These are phyloP conservation scores for Pterocles gutturalis DNA, from an alignment of 2,113 vertebrate genomes.

Conservation along the genomic window DNA sequence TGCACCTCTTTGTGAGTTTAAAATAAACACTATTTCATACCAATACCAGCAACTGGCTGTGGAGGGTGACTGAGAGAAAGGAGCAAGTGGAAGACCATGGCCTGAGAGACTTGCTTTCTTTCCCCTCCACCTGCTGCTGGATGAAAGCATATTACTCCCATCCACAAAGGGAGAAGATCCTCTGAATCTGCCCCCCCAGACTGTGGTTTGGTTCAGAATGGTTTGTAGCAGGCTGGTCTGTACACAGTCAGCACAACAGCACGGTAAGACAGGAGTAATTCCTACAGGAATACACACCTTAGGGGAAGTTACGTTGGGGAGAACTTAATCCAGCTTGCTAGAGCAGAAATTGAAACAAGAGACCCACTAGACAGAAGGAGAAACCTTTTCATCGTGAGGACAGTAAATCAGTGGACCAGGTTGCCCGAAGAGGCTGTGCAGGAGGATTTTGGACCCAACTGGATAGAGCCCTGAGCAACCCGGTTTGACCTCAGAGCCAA, in stretches of 20 bases:
- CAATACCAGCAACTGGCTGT: background rate
- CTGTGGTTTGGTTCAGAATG: background rate
- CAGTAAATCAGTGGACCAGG: background rate
- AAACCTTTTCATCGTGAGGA: background rate
- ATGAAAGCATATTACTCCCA: background rate
- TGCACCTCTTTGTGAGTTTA: constrained; percentile 29
- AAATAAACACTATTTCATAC: constrained; percentile 39
- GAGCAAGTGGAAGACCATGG: background rate
- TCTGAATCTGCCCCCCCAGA: background rate
- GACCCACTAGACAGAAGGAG: background rate
- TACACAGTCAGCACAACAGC: background rate
- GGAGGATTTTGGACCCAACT: background rate
- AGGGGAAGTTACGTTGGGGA: background rate
- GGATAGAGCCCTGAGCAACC: background rate
- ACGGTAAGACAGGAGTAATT: background rate
- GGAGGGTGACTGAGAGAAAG: background rate
- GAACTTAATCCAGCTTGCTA: background rate
- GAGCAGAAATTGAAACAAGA: background rate
- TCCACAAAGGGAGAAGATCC: background rate
- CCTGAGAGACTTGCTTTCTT: background rate
- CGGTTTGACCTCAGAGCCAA: background rate
- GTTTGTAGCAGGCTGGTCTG: background rate
- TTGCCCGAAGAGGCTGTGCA: background rate
- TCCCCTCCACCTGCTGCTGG: background rate
- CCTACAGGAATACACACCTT: background rate